Evolutionary conservation across 2,113 vertebrate species (phyloP), one percentile per base, ranked within the genome.

Genomic region (Laticauda colubrina): DNA sequence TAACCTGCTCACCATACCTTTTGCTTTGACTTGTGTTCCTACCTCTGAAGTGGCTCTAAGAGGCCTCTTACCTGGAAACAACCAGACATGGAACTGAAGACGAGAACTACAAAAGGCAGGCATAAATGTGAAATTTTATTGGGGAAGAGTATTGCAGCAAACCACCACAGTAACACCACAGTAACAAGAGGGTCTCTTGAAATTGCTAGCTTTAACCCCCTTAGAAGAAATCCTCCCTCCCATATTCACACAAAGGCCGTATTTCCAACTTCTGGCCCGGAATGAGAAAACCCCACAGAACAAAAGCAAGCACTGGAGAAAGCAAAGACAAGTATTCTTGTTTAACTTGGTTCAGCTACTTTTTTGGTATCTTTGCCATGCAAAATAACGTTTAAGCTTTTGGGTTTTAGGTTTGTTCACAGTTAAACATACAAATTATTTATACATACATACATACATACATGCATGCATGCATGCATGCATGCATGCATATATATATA

Each of bases 101-200:
- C 81, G 48, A 92, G 57, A 69, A 92, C 56, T n/a, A 87, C 93
- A 14, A 75, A 90, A 90, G 57, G 88, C 81, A 92, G 91, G 88
- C 24, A 5, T 34, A 53, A 26, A 94, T 87, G 59, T 75, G 57
- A 89, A 90, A 26, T 57, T 94, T 94, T 94, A 94, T 94, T 94
- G 93, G 91, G 75, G 88, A 92, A 89, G 88, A 55, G 56, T 21
- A 94, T 81, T 53, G 75, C 26, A 93, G 89, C 89, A 87, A 61
- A 54, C 88, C 88, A 90, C 34, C 88, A 64, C 55, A 86, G 64
- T 51, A 91, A 88, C 61, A 64, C 53, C 64, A 24, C 23, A 61
- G 23, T 64, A 61, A 75, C 90, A 91, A 55, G 56, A 69, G 51
- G 57, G 51, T 81, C 91, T 86, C 93, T 55, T 64, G 55, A 91